phyloP scores from a whole-genome alignment of 2,113 vertebrate genomes.

The Pelusios castaneus region DNA sequence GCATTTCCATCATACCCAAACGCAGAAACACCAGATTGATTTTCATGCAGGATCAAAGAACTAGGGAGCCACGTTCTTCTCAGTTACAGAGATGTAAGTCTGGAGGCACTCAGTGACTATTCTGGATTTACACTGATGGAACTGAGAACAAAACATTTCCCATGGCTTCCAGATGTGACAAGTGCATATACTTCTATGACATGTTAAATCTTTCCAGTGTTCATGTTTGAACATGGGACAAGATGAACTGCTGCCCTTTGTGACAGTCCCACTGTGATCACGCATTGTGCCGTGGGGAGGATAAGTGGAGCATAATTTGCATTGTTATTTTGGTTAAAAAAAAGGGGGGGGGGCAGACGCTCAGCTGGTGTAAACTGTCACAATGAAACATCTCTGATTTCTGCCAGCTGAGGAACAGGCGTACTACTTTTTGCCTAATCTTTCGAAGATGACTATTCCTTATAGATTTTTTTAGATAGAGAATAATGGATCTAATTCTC shows the following conservation, averaged over 20 bases:
- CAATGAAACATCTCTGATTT: background rate
- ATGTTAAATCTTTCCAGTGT: too few relatives aligned
- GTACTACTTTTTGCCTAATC: background rate
- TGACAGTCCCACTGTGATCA: background rate
- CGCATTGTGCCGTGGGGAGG: background rate
- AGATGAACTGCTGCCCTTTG: background rate
- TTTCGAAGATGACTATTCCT: background rate
- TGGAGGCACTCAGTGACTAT: background rate
- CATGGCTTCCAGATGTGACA: background rate
- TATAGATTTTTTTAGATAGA: background rate
- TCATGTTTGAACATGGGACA: background rate
- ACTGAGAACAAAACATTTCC: background rate
- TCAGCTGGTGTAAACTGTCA: background rate
- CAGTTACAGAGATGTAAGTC: background rate
- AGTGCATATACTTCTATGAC: background rate
- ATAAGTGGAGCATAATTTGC: background rate
- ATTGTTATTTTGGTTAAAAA: background rate
- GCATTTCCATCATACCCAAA: background rate
- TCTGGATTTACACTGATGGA: background rate
- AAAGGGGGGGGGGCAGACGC: background rate
- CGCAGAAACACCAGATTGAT: background rate
- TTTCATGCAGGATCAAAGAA: background rate
- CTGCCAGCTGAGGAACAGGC: background rate
- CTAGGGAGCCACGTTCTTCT: background rate
- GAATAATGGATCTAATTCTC: background rate